These are phyloP conservation scores for Allolobophora icterica DNA, from an alignment of 2,888 invertebrate species.

Conservation along the genomic window DNA sequence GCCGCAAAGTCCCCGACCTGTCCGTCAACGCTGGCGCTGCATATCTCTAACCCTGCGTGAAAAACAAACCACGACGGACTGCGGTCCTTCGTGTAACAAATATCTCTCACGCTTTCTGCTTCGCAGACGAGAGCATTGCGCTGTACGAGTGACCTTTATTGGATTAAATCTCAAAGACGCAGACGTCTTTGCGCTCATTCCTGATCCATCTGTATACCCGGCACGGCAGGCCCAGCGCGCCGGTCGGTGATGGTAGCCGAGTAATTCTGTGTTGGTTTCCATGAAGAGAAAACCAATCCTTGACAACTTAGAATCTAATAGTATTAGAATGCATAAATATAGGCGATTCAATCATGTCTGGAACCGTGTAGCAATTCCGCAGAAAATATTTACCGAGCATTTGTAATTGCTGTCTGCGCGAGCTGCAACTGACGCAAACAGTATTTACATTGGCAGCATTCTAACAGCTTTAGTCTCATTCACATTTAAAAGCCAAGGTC, in stretches of 20 bases:
- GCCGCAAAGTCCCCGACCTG: neutral
- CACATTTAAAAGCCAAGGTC: neutral
- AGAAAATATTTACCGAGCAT: neutral
- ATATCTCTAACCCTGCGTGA: neutral
- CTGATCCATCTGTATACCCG: neutral
- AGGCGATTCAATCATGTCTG: neutral
- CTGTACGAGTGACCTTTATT: conserved; percentile 11
- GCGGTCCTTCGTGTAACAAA: conserved; percentile 8
- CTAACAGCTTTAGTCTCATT: neutral
- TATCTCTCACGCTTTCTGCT: neutral
- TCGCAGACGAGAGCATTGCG: neutral
- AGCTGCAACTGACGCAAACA: neutral
- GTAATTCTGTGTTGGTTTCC: conserved; percentile 11
- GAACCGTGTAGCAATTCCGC: neutral
- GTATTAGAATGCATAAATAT: neutral
- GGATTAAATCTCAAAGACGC: conserved; percentile 5
- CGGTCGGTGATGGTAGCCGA: neutral
- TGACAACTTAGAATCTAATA: conserved; percentile 11
- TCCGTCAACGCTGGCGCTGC: neutral
- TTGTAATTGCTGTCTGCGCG: neutral
- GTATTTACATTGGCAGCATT: neutral
- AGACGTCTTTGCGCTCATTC: neutral
- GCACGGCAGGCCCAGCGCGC: neutral
- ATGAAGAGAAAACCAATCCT: conserved; percentile 2
- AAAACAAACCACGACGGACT: neutral